These are phyloP conservation scores for Popillia japonica DNA, from an alignment of 1,140 invertebrate genomes.

Conservation along the genomic window DNA sequence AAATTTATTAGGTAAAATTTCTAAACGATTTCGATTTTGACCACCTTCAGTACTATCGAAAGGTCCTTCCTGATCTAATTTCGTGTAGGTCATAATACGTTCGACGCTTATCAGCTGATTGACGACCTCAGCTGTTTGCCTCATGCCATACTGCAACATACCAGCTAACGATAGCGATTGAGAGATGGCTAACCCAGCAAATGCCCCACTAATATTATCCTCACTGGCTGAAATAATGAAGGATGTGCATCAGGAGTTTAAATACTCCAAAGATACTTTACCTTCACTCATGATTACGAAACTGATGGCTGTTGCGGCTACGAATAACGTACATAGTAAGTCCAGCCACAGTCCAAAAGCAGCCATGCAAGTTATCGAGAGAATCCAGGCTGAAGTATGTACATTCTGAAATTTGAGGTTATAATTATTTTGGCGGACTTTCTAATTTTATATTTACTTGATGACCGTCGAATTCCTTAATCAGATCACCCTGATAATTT, in stretches of 20 bases:
- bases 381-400: constrained; percentile 63
- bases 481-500: constrained; percentile 72
- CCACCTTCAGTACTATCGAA: constrained; percentile 55
- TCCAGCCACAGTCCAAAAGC: constrained; percentile 86
- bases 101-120: constrained; percentile 85
- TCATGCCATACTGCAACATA: constrained; percentile 84
- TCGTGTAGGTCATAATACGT: constrained; percentile 75
- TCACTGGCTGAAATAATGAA: neutral
- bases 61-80: constrained; percentile 67
- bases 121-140: constrained; percentile 81
- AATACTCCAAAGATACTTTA: neutral
- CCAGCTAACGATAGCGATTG: constrained; percentile 81
- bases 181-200: constrained; percentile 79
- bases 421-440: neutral
- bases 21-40: neutral
- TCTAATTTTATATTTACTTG: constrained; percentile 33
- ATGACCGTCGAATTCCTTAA: constrained; percentile 59
- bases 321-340: constrained; percentile 72
- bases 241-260: constrained; percentile 43
- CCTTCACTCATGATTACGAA: constrained; percentile 64
- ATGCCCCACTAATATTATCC: constrained; percentile 58
- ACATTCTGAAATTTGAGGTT: constrained; percentile 40
- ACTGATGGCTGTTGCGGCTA: constrained; percentile 74
- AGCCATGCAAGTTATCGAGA: constrained; percentile 75
- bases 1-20: neutral